A percentile compares a stretch with the other conserved stretches of the same genome.
Conservation (phyloP, 2,888 invertebrate species). For the Caenorhabditis zanzibari region DNA sequence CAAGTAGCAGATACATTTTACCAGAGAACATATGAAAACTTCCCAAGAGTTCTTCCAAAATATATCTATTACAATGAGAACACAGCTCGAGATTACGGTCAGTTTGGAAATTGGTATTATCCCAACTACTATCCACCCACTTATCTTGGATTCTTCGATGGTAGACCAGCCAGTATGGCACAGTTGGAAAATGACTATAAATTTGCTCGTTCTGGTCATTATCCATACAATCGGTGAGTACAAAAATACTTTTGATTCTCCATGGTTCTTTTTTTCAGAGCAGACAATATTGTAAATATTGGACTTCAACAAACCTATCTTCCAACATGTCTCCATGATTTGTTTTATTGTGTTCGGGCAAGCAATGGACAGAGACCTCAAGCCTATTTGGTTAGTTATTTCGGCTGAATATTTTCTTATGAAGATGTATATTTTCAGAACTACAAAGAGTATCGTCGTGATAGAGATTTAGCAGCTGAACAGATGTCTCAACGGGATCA, state of each 20-base stretch:
- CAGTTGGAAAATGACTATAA: constrained; percentile 77
- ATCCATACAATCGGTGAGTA: constrained; percentile 74
- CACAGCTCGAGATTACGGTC: constrained; percentile 72
- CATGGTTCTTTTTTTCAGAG: constrained; percentile 62
- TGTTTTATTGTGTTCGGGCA: constrained; percentile 79
- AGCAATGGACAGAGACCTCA: constrained; percentile 60
- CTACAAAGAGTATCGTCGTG: constrained; percentile 63
- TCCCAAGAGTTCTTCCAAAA: constrained; percentile 72
- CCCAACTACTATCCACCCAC: constrained; percentile 77
- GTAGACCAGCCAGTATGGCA: constrained; percentile 72
- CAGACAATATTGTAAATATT: constrained; percentile 79
- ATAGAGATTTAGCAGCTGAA: constrained; percentile 54
- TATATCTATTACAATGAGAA: constrained; percentile 75
- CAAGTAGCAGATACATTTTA: constrained; percentile 65
- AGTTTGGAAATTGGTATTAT: constrained; percentile 75
- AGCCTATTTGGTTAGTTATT: constrained; percentile 54
- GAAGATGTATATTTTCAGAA: constrained; percentile 44
- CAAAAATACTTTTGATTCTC: background rate
- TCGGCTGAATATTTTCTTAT: background rate
- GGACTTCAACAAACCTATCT: constrained; percentile 77
- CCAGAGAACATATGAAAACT: constrained; percentile 74
- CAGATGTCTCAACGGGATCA: constrained; percentile 49
- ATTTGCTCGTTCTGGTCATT: constrained; percentile 73
- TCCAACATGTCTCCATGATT: constrained; percentile 79
- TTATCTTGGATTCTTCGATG: constrained; percentile 77